These are phyloP conservation scores for Poecilia wingei DNA, from an alignment of 2,797 vertebrate genomes.

Conservation along the genomic window DNA sequence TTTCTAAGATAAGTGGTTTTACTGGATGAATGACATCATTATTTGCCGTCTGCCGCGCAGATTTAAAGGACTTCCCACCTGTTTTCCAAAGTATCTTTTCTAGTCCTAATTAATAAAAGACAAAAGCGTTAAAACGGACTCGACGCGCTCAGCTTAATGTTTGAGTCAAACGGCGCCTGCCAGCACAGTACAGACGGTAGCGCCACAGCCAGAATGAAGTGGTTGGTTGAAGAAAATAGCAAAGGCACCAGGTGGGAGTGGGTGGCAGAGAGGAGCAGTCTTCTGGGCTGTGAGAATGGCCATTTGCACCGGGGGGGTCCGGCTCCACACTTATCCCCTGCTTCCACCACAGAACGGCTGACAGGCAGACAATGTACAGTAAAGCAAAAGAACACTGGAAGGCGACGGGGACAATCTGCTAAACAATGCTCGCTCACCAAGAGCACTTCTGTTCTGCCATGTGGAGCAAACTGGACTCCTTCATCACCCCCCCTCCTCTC, in stretches of 20 bases:
- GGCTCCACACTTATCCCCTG: slow-evolving; percentile 69
- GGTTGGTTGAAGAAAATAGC: slow-evolving; percentile 87
- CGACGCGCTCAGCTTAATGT: slow-evolving; percentile 75
- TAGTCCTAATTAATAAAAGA: slow-evolving; percentile 54
- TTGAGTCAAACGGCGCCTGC: slow-evolving; percentile 78
- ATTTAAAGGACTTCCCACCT: slow-evolving; percentile 47
- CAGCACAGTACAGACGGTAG: slow-evolving; percentile 85
- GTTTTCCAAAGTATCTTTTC: slow-evolving; percentile 45
- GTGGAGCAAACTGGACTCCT: slow-evolving; percentile 74
- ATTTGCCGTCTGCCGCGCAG: slow-evolving; percentile 3
- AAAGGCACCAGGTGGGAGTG: slow-evolving; percentile 88
- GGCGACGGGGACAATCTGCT: slow-evolving; percentile 79
- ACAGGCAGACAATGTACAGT: slow-evolving; percentile 80
- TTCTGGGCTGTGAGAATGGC: slow-evolving; percentile 88
- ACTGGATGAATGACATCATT: background rate
- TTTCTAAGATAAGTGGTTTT: slow-evolving; percentile 6
- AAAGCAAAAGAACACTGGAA: slow-evolving; percentile 77
- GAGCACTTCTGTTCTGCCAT: slow-evolving; percentile 82
- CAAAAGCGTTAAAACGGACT: slow-evolving; percentile 49
- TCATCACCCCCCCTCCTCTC: slow-evolving; percentile 15
- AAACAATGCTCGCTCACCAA: slow-evolving; percentile 74
- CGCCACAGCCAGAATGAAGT: slow-evolving; percentile 83
- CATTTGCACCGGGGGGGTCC: slow-evolving; percentile 84
- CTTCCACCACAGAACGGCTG: slow-evolving; percentile 67
- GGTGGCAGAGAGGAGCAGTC: slow-evolving; percentile 85